Percentiles rank a stretch among this genome's conserved stretches.
These are phyloP conservation scores for Sigmodon hispidus DNA, from an alignment of 2,113 vertebrate species.

Conservation along the genomic window DNA sequence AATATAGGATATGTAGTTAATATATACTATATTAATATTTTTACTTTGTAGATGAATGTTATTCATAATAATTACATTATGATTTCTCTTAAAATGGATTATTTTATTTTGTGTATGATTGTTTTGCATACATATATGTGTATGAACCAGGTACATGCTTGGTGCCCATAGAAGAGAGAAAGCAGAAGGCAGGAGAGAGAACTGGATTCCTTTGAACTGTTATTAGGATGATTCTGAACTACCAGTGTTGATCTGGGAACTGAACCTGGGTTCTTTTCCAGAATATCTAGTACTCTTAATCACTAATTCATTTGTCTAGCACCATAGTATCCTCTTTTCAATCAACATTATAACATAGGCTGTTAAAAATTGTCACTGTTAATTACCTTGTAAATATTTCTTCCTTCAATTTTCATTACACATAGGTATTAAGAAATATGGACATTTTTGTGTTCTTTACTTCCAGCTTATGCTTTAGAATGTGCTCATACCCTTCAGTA, in stretches of 20 bases:
- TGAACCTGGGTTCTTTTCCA: background rate
- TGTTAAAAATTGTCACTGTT: background rate
- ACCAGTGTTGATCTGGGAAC: background rate
- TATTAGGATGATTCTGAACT: background rate
- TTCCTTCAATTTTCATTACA: background rate
- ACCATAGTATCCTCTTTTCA: background rate
- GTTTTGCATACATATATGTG: background rate
- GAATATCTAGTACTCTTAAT: no score
- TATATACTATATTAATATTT: background rate
- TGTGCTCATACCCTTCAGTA: background rate
- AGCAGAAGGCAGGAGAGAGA: background rate
- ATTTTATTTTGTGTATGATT: background rate
- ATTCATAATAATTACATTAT: background rate
- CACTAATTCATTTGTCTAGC: background rate
- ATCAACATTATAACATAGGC: background rate
- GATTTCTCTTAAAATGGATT: background rate
- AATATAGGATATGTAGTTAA: background rate
- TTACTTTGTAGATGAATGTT: background rate
- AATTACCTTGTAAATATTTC: background rate
- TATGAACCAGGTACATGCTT: background rate
- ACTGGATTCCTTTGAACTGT: background rate
- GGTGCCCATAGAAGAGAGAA: background rate
- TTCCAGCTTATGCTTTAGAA: background rate
- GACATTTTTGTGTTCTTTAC: background rate
- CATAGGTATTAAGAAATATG: background rate